A percentile compares a stretch with the other conserved stretches of the same genome.
These are phyloP conservation scores for Spheniscus mendiculus DNA, from an alignment of 2,113 vertebrate genomes.

Conservation along the genomic window DNA sequence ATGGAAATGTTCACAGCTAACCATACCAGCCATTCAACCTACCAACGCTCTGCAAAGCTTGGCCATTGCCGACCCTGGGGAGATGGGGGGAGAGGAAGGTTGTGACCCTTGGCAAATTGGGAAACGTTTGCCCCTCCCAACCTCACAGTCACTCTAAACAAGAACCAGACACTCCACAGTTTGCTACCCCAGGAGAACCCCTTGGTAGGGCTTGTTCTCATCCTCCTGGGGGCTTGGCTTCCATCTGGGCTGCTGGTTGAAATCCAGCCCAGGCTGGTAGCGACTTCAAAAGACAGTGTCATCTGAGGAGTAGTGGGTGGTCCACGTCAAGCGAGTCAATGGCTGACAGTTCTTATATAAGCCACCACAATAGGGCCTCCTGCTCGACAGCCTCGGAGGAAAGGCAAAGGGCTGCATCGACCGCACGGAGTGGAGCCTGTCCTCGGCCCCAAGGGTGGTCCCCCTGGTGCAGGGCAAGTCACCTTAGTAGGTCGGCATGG, in stretches of 20 bases:
- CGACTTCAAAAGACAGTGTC: conserved; percentile 51
- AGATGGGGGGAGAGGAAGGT: conserved; percentile 30
- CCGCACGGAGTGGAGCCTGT: not conserved
- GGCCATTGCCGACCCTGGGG: not conserved
- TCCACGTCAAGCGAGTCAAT: not conserved
- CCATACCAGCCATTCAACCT: conserved; percentile 12
- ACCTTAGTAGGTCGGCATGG: not conserved
- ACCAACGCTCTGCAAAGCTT: not conserved
- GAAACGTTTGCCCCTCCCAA: conserved; percentile 33
- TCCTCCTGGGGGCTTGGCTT: conserved; percentile 52
- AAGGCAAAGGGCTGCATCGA: not conserved
- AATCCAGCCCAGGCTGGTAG: conserved; percentile 50
- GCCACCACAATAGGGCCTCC: conserved; percentile 6
- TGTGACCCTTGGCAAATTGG: conserved; percentile 40
- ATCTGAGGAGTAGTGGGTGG: conserved; percentile 51
- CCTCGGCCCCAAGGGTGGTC: accelerated
- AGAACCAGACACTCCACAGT: conserved; percentile 51
- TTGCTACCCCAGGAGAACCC: conserved; percentile 22
- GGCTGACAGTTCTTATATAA: conserved; percentile 44
- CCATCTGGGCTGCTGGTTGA: conserved; percentile 45
- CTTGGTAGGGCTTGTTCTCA: conserved; percentile 36
- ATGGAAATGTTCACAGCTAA: conserved; percentile 51
- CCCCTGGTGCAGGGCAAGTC: not conserved
- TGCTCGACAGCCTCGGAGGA: not conserved
- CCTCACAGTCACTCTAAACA: conserved; percentile 33